Base-by-base conservation (phyloP, 2,888 invertebrate genomes). In the Abrostola tripartita region DNA sequence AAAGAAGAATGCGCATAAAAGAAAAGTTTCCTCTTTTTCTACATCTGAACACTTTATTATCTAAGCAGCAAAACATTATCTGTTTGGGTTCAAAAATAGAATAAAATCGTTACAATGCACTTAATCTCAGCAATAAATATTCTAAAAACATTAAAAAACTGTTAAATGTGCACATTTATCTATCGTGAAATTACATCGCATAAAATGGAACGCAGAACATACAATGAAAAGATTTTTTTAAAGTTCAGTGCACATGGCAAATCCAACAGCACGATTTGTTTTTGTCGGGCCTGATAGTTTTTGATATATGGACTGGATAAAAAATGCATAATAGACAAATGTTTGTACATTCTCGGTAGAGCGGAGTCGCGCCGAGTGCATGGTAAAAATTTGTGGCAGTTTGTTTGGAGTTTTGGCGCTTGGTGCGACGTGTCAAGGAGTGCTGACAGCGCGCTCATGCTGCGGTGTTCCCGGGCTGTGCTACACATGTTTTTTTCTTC, bases 281-380 rank as follows among this genome's bases (percentile, higher is more conserved):
- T 86, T 85, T 86, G 87, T 86, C 82, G 78, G 81, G 71, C 78
- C 68, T 81, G 81, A 84, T 86, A 86, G 87, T 88, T 90, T 89
- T 87, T 89, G 87, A 89, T 85, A 85, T 86, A 88, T 84, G 85
- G 84, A 79, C 80, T 77, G 81, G 78, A 85, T 85, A 85, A 86
- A 87, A 88, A 86, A 85, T 85, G 85, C 83, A 86, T 86, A 86
- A 85, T 83, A 84, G 81, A 84, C 83, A 87, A 88, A 88, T 89
- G 87, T 89, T 88, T 88, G 85, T 80, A 75, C 78, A 79, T 80
- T 78, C 75, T 79, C 82, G 80, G 82, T 81, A 76, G 71, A 79
- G 78, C 76, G 81, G 78, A 82, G 79, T 74, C 65, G 81, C 66
- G 67, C 77, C 65, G 78, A 78, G 79, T 75, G 79, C 63, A 82